Evolutionary conservation across 2,113 vertebrate species (phyloP).

Genomic region (Dasyprocta punctata): DNA sequence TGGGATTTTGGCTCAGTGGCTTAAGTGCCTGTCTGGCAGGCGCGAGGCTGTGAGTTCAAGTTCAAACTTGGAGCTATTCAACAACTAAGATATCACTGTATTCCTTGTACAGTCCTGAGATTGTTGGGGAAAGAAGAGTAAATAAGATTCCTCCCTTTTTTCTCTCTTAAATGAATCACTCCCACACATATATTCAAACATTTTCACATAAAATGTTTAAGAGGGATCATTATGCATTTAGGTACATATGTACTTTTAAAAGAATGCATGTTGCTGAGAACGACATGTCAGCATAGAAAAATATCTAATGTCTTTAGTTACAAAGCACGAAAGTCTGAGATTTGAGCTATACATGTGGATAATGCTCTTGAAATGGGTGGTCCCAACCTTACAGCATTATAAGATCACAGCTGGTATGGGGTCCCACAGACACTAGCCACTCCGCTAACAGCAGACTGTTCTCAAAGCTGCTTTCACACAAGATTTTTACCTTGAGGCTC

Average conservation of each 20-base stretch:
- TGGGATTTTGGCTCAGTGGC: too few relatives aligned
- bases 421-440: not conserved
- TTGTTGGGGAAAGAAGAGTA: not conserved
- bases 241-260: not conserved
- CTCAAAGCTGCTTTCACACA: not conserved
- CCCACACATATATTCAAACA: not conserved
- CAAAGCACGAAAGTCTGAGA: not conserved
- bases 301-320: not conserved
- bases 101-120: not conserved
- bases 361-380: too few relatives aligned
- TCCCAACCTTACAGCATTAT: rapidly evolving
- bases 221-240: not conserved
- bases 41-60: too few relatives aligned
- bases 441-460: not conserved
- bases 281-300: not conserved
- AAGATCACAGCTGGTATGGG: not conserved
- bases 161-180: not conserved
- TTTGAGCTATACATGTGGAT: not conserved
- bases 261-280: not conserved
- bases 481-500: not conserved
- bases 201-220: not conserved
- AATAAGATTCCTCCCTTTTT: not conserved
- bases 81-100: not conserved
- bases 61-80: not conserved
- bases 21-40: too few relatives aligned